Evolutionary conservation across 2,797 vertebrate genomes (phyloP), one percentile per base, ranked within the genome.

Genomic region (Danio tinwini): DNA sequence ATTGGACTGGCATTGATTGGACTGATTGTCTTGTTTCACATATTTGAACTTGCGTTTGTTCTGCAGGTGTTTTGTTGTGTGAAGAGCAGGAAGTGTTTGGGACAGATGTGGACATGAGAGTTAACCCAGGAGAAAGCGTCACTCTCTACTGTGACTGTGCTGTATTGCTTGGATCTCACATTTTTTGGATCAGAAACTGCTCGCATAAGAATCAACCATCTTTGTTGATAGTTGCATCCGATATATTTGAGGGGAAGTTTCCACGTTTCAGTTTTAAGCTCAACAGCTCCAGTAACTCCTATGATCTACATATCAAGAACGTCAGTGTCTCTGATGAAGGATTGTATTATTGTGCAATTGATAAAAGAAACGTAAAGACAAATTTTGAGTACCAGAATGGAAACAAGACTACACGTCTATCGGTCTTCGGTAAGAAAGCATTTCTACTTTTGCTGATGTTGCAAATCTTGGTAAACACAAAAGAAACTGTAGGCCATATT

Each of bases 281-380:
- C 0, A 64, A 81, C 5, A 0, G 0, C 3, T 49, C 16, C 40
- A 77, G 17, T 40, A 58, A 52, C 6, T 68, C 47, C 0, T 39
- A 72, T n/a, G 45, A 78, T 59, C 80, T 87, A 2, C 14, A 17
- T 47, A 84, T 87, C 14, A 44, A 14, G 17, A 82, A 81, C 3
- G 0, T 82, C 19, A 82, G 61, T 17, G 42, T 62, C 5, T 75
- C 55, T 74, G 85, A 86, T 39, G 40, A 63, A 58, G 86, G 83
- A 13, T 39, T 87, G 2, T 87, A 83, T 58, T 86, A 78, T 14
- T 87, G 83, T 52, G 74, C 21, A 14, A 3, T n/a, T 10, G 5
- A 53, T 1, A 61, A 72, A 40, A 70, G 52, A 45, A 39, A 4
- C 1, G 2, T 40, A 10, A 39, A 1, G 12, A 21, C 0, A 4